Percentiles rank a stretch among this genome's conserved stretches.
Evolutionary conservation across 2,888 invertebrate species (phyloP).

Genomic region (Diadromus collaris): DNA sequence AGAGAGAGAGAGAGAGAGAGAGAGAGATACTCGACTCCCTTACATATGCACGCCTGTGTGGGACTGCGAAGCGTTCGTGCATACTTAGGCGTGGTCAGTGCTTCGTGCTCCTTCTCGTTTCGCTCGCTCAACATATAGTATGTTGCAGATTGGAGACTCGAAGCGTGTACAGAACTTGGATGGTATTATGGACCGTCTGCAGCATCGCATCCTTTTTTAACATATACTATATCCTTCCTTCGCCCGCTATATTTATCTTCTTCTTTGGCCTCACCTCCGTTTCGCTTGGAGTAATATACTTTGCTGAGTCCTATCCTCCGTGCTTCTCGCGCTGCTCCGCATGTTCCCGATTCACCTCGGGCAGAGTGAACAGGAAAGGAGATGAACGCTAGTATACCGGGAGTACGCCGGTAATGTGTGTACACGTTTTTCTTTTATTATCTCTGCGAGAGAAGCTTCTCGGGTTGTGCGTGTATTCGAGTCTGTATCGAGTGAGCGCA

Average conservation of each 20-base stretch:
- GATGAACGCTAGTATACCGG: slow-evolving; percentile 7
- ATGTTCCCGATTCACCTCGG: slow-evolving; percentile 41
- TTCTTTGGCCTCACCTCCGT: slow-evolving; percentile 16
- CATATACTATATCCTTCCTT: slow-evolving; percentile 34
- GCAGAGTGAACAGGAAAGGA: slow-evolving; percentile 14
- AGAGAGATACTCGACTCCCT: slow-evolving; percentile 1
- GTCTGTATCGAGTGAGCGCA: neutral
- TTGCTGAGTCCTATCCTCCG: slow-evolving; percentile 32
- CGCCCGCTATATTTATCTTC: slow-evolving; percentile 43
- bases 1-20: too few species aligned
- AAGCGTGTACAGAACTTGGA: slow-evolving; percentile 24
- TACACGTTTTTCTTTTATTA: slow-evolving; percentile 49
- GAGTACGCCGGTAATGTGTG: slow-evolving; percentile 37
- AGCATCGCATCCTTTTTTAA: slow-evolving; percentile 40
- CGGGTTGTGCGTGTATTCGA: slow-evolving; percentile 9
- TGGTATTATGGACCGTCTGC: slow-evolving; percentile 31
- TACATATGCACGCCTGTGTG: slow-evolving; percentile 23
- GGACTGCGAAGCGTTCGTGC: slow-evolving; percentile 39
- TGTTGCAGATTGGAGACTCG: slow-evolving; percentile 30
- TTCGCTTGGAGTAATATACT: slow-evolving; percentile 39
- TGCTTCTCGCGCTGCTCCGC: slow-evolving; percentile 29
- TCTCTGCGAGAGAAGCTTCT: slow-evolving; percentile 35
- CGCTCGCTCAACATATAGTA: neutral
- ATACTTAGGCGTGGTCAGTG: slow-evolving; percentile 50
- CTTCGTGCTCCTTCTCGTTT: slow-evolving; percentile 31